These are phyloP conservation scores for Pediacus dermestoides DNA, from an alignment of 2,888 invertebrate species.

Conservation along the genomic window DNA sequence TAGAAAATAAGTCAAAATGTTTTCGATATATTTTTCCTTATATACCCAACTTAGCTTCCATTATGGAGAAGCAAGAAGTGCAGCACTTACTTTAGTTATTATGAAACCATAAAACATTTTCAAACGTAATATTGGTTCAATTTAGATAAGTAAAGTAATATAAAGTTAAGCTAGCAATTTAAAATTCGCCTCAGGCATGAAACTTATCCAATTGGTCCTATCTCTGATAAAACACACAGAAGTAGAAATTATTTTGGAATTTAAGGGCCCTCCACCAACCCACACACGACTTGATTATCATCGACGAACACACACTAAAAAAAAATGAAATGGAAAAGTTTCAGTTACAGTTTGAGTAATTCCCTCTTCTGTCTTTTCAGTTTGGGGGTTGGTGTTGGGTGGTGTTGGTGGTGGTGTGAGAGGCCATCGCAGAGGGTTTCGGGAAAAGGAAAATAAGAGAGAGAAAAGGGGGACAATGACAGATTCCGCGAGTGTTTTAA, in stretches of 20 bases:
- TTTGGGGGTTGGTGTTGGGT: not conserved
- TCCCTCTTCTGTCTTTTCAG: too few relatives aligned
- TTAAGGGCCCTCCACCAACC: conserved; percentile 37
- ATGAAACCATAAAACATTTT: conserved; percentile 46
- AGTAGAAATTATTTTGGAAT: conserved; percentile 46
- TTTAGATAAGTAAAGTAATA: conserved; percentile 51
- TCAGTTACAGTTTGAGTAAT: too few relatives aligned
- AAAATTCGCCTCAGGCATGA: conserved; percentile 49
- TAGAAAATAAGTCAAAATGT: too few relatives aligned
- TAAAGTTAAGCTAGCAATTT: conserved; percentile 50
- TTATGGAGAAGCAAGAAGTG: too few relatives aligned
- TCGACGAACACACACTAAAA: too few relatives aligned
- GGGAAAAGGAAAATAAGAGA: conserved; percentile 22
- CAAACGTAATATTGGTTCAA: conserved; percentile 47
- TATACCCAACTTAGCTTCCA: too few relatives aligned
- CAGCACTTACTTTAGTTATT: too few relatives aligned
- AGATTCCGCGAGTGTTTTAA: conserved; percentile 36
- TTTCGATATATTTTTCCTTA: too few relatives aligned
- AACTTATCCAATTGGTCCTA: conserved; percentile 50
- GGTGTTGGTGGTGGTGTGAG: not conserved
- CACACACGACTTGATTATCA: too few relatives aligned
- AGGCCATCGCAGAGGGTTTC: not conserved
- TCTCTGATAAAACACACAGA: conserved; percentile 49
- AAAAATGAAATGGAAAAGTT: too few relatives aligned
- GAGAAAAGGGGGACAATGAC: conserved; percentile 28